phyloP scores from a whole-genome alignment of 2,888 invertebrate genomes.

The Philopedon plagiatum region DNA sequence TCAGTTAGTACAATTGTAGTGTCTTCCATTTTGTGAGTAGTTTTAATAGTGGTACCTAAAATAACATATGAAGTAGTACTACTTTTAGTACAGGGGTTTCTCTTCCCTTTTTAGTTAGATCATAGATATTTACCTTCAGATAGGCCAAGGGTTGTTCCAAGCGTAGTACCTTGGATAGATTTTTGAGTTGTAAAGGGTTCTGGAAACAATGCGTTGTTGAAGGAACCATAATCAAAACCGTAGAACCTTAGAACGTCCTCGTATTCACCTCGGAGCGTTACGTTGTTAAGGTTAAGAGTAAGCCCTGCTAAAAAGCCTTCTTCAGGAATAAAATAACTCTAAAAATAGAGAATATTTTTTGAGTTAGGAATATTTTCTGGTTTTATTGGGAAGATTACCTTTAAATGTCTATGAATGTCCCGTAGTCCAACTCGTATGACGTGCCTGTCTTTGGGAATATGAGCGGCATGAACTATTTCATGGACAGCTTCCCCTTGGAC shows the following conservation, averaged over 20 bases:
- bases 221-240: conserved; percentile 81
- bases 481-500: conserved; percentile 80
- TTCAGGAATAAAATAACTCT: conserved; percentile 88
- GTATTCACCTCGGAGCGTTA: conserved; percentile 81
- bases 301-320: conserved; percentile 88
- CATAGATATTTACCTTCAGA: conserved; percentile 20
- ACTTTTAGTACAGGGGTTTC: background rate
- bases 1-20: conserved; percentile 16
- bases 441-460: conserved; percentile 81
- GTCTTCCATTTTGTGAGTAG: conserved; percentile 42
- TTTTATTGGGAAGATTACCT: conserved; percentile 72
- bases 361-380: background rate
- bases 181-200: conserved; percentile 59
- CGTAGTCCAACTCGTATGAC: conserved; percentile 84
- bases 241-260: conserved; percentile 83
- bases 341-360: conserved; percentile 55
- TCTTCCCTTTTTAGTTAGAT: background rate
- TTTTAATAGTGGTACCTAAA: conserved; percentile 1
- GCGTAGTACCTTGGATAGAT: conserved; percentile 43
- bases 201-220: conserved; percentile 65
- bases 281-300: conserved; percentile 84
- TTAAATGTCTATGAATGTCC: conserved; percentile 85
- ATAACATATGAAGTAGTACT: background rate
- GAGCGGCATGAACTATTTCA: conserved; percentile 80
- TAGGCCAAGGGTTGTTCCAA: conserved; percentile 34